Evolutionary conservation across 1,140 invertebrate genomes (phyloP), one percentile per base, ranked within the genome.

Genomic region (Drosophila santomea): DNA sequence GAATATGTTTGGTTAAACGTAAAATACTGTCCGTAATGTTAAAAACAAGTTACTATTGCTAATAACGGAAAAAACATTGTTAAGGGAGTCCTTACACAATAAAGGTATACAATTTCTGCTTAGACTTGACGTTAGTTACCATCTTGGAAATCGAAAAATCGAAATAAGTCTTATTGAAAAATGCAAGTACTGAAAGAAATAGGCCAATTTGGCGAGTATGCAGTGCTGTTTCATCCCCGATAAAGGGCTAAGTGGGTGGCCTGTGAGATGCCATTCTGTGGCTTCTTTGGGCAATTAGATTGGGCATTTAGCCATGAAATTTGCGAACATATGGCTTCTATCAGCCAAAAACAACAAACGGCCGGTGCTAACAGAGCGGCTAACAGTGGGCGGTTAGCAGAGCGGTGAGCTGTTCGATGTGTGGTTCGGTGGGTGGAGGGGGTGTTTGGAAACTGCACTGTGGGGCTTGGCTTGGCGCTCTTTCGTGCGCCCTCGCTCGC

Each of bases 281-380:
- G 72, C 60, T 75, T 75, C 73, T 36, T 64, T 75, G 41, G 60
- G 48, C 60, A 75, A 75, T 84, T 84, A 84, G 78, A 68, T 80
- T 55, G 58, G 71, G 43, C 80, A 80, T 80, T 80, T 75, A 76
- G 78, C 64, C 59, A 71, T 71, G 63, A 79, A 79, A 78, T 61
- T 72, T 71, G 17, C 43, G 28, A 59, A 45, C 80, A 84, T 79
- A 82, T 82, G 79, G 79, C 72, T 61, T 73, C 73, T 57, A 50
- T 47, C 28, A 52, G 10, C 10, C 23, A 38, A 52, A 5, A 48
- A 68, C 41, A 48, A 35, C 43, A 20, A 20, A n/a, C 15, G 15
- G 32, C 20, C 45, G 23, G 14, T 39, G 51, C 32, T 56, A 55
- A 69, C 48, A 68, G 62, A 2, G 50, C n/a, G 63, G 25, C 41